Conservation (phyloP, 2,113 vertebrate species). For the Brachypteracias leptosomus region DNA sequence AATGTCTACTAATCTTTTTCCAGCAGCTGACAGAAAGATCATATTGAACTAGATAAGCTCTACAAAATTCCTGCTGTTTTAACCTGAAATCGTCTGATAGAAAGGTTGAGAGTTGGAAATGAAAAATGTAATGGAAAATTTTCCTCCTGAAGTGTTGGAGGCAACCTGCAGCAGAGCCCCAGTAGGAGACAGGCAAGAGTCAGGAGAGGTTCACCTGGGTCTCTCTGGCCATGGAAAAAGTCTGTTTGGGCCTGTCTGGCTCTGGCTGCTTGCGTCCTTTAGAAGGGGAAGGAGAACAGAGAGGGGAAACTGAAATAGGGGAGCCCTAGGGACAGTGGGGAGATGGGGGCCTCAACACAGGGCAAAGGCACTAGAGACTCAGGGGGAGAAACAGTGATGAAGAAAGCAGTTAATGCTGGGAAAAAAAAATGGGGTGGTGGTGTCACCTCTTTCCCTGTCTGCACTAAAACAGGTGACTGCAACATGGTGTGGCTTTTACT, state of each 20-base stretch:
- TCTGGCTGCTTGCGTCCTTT: neutral
- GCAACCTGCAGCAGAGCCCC: neutral
- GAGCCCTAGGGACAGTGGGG: too few relatives aligned
- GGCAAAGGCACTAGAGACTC: neutral
- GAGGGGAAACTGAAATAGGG: neutral
- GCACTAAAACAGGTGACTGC: neutral
- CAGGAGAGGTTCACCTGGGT: neutral
- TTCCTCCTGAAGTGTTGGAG: constrained; percentile 12
- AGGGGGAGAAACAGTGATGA: neutral
- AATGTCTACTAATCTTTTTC: constrained; percentile 39
- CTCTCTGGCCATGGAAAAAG: neutral
- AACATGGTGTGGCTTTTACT: neutral
- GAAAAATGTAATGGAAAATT: constrained; percentile 51
- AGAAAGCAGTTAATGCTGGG: neutral
- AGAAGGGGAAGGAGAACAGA: neutral
- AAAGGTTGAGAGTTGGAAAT: constrained; percentile 55
- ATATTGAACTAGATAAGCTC: constrained; percentile 26
- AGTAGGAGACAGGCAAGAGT: neutral
- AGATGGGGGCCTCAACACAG: neutral
- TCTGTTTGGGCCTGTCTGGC: neutral
- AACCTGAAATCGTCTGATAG: constrained; percentile 19
- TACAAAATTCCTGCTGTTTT: constrained; percentile 58
- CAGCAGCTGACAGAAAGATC: constrained; percentile 34
- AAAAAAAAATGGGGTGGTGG: neutral
- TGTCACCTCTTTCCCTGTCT: neutral